Conservation (phyloP, 1,140 invertebrate genomes). For the Psilanteris sp. region DNA sequence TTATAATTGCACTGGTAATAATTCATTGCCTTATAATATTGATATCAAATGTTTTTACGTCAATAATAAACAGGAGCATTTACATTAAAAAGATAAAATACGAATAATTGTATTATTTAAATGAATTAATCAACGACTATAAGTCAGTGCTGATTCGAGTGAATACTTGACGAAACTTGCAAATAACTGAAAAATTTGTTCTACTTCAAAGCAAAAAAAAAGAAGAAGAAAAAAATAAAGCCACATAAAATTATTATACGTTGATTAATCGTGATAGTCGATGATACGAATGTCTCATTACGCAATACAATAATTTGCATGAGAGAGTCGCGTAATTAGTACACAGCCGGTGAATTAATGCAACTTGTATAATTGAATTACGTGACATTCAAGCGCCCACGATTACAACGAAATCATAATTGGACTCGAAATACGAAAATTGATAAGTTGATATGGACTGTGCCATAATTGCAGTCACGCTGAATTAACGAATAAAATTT, state of each 20-base stretch:
- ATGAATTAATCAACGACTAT: no score
- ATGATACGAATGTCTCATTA: constrained; percentile 61
- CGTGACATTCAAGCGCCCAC: constrained; percentile 54
- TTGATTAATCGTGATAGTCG: constrained; percentile 58
- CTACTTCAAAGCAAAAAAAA: not conserved
- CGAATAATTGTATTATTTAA: no score
- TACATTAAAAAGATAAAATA: no score
- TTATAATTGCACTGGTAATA: no score
- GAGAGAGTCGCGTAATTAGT: constrained; percentile 58
- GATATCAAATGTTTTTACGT: no score
- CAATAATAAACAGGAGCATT: no score
- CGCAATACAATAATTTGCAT: constrained; percentile 54
- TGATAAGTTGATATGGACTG: constrained; percentile 60
- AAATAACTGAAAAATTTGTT: no score
- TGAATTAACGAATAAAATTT: constrained; percentile 62
- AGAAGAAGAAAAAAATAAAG: constrained; percentile 30
- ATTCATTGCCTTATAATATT: no score
- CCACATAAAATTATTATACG: constrained; percentile 37
- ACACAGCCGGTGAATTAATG: constrained; percentile 50
- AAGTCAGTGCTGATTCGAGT: no score
- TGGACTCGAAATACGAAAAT: constrained; percentile 61
- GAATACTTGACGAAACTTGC: no score
- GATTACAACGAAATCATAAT: constrained; percentile 61
- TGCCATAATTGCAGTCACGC: constrained; percentile 57
- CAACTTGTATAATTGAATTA: constrained; percentile 61